Evolutionary conservation across 1,140 invertebrate genomes (phyloP).

Genomic region (Drosophila sechellia): DNA sequence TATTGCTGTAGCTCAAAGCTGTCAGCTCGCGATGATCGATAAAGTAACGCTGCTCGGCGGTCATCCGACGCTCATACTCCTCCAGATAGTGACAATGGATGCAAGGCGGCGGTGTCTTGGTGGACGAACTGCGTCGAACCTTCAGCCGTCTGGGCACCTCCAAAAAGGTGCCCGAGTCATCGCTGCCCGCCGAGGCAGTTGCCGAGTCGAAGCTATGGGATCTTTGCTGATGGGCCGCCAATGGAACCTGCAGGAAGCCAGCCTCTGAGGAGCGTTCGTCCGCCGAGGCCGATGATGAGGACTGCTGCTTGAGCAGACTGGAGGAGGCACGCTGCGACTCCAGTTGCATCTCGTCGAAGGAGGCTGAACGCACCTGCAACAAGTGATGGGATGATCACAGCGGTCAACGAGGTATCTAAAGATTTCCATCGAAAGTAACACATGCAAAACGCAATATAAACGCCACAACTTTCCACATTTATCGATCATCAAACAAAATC

Average conservation of each 20-base stretch:
- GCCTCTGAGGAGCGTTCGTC: constrained; percentile 83
- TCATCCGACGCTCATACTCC: constrained; percentile 87
- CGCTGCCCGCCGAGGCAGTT: constrained; percentile 87
- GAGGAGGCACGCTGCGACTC: constrained; percentile 87
- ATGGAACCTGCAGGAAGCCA: constrained; percentile 88
- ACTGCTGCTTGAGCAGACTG: constrained; percentile 84
- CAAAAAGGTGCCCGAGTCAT: constrained; percentile 88
- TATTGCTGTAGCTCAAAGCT: constrained; percentile 84
- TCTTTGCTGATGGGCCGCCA: constrained; percentile 86
- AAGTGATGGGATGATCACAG: neutral
- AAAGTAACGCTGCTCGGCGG: constrained; percentile 80
- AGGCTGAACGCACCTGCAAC: constrained; percentile 89
- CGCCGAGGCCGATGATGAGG: constrained; percentile 59
- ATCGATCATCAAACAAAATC: no score
- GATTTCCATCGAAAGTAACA: neutral
- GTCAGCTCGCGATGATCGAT: constrained; percentile 84
- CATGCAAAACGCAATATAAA: neutral
- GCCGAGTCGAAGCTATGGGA: constrained; percentile 92
- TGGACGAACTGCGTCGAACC: constrained; percentile 86
- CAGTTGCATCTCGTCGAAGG: constrained; percentile 94
- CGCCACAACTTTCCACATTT: no score
- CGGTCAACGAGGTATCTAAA: neutral
- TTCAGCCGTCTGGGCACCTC: constrained; percentile 89
- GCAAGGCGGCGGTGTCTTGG: constrained; percentile 87
- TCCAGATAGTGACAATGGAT: constrained; percentile 88